Evolutionary conservation across 2,797 vertebrate species (phyloP), one percentile per base, ranked within the genome.

Genomic region (Crax fasciolata): DNA sequence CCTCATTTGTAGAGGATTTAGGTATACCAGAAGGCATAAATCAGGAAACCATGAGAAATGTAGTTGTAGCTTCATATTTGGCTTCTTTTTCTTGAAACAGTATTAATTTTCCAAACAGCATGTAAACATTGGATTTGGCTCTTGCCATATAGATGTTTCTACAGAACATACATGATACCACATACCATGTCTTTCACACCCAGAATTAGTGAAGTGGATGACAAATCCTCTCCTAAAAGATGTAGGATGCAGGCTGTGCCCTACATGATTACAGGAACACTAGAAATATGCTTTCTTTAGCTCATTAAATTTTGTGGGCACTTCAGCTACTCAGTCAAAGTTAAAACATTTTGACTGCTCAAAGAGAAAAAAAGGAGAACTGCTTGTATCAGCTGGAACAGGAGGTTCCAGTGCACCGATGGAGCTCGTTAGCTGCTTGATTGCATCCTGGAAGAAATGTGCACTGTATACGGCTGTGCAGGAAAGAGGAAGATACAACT

Each of bases 1-100:
- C 91, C 76, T 94, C 80, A 4, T 82, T 74, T 87, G 96, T 82
- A 84, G 74, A 84, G 63, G 80, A 90, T 93, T 95, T 93, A 87
- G 67, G 35, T 72, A 68, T 74, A 93, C 41, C 74, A 91, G 76
- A 79, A 84, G 38, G 85, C 90, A 92, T 75, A 95, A 96, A 93
- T 90, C 10, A 59, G 57, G 57, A 93, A 95, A 89, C 57, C 57
- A 1, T 84, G 65, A 94, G 74, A 97, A 97, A 90, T 51, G 61
- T 54, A 70, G 57, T 57, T 9, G 9, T 71, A 65, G 88, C 65
- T 76, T 90, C 59, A 46, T 71, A 91, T 58, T 8, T 38, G 67
- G 13, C 13, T 92, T 79, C 12, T 88, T 94, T 66, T 88, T 38
- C 71, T 90, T 67, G 16, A 59, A 70, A 73, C 5, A 32, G 9